Evolutionary conservation across 2,113 vertebrate genomes (phyloP), one percentile per base, ranked within the genome.

Genomic region (Solea solea): DNA sequence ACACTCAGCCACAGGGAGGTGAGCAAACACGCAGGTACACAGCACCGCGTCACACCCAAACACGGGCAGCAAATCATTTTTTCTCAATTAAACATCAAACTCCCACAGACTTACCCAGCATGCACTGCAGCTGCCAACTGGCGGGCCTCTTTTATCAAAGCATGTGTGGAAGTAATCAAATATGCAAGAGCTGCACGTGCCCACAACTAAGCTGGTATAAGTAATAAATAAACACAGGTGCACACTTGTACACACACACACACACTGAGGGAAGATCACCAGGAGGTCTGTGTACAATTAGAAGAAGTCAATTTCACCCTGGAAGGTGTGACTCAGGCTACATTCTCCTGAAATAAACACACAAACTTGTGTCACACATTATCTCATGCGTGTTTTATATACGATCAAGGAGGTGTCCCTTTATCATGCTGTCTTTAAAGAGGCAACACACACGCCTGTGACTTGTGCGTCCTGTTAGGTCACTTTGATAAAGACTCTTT

Each of bases 51-150:
- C 67, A 79, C 75, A 74, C 65, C 69, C 62, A 61, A 57, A 77
- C 76, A 80, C 62, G 60, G 57, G 61, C 28, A 15, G 5, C 5
- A 71, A 51, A 83, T 84, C 16, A 79, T 88, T 84, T 86, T 85
- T 88, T 84, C 86, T 87, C 80, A 88, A 86, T 84, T 83, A 84
- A 81, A 81, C 48, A 34, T 65, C 72, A 54, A 44, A 60, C 78
- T 78, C 78, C 64, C 68, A 59, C 50, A 69, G 73, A 79, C 65
- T 13, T 80, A 49, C 83, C 61, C 81, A 83, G 40, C 72, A 55
- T 81, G 78, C 82, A 72, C 73, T 67, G 78, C 71, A 63, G 61
- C 65, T 64, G 59, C 67, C 72, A 79, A 59, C 34, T 8, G 25
- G 13, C 25, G 34, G 13, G 7, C n/a, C 16, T 78, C 74, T 16